A percentile compares a stretch with the other conserved stretches of the same genome.
These are phyloP conservation scores for Acanthochromis polyacanthus DNA, from an alignment of 2,113 vertebrate species.

Conservation along the genomic window DNA sequence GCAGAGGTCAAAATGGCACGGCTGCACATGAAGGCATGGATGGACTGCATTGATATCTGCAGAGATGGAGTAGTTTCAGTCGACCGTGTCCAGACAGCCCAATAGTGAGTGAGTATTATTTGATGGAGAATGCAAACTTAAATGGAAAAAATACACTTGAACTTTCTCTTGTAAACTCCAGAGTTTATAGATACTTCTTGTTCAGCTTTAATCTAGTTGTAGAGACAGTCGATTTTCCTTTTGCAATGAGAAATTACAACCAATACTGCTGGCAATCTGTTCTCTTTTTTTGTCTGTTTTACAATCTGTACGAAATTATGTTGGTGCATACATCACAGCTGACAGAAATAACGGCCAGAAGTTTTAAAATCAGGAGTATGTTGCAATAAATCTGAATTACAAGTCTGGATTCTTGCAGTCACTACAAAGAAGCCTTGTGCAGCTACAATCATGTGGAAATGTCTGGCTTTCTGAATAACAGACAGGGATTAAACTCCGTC, in stretches of 20 bases:
- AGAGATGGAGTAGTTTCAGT: not conserved
- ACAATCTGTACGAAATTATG: no score
- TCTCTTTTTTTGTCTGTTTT: no score
- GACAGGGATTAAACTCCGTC: conserved; percentile 2
- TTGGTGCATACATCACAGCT: not conserved
- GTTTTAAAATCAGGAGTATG: not conserved
- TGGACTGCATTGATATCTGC: conserved; percentile 11
- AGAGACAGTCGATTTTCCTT: not conserved
- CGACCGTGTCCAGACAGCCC: not conserved
- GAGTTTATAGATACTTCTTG: not conserved
- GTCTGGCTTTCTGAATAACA: not conserved
- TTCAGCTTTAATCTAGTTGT: not conserved
- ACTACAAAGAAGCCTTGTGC: not conserved
- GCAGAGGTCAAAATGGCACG: conserved; percentile 20
- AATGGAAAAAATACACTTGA: no score
- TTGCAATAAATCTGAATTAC: not conserved
- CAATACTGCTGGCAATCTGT: not conserved
- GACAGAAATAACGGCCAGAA: not conserved
- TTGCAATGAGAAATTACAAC: not conserved
- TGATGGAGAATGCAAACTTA: not conserved
- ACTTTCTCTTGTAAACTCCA: no score
- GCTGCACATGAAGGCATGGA: not conserved
- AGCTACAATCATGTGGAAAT: conserved; percentile 2
- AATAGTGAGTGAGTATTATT: not conserved
- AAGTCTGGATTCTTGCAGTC: not conserved